These are phyloP conservation scores for Astyanax mexicanus DNA, from an alignment of 2,797 vertebrate species.

Conservation along the genomic window DNA sequence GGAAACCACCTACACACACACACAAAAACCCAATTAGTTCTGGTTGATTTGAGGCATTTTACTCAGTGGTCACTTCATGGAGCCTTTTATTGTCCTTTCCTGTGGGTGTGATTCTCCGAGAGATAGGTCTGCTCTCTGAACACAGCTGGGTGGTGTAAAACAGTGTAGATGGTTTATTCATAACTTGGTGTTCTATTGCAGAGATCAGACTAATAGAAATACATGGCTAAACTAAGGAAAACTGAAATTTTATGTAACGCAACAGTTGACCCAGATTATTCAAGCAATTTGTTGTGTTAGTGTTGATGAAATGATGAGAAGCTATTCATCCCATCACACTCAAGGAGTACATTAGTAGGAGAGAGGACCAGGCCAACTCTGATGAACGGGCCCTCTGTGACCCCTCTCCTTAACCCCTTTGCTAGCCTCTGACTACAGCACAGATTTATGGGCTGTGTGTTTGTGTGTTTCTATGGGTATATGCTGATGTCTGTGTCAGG, in stretches of 20 bases:
- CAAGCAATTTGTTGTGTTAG: slow-evolving; percentile 25
- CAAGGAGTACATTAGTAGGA: slow-evolving; percentile 64
- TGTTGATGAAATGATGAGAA: slow-evolving; percentile 61
- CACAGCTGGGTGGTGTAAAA: not conserved
- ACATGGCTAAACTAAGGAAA: not conserved
- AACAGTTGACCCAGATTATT: slow-evolving; percentile 9
- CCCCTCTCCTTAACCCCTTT: slow-evolving; percentile 66
- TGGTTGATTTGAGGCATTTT: not conserved
- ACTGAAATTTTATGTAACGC: not conserved
- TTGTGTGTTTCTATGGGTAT: slow-evolving; percentile 36
- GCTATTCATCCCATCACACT: slow-evolving; percentile 71
- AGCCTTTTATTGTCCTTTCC: slow-evolving; percentile 7
- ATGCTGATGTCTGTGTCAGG: slow-evolving; percentile 55
- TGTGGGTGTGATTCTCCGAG: not conserved
- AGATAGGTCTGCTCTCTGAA: slow-evolving; percentile 12
- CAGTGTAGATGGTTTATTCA: not conserved
- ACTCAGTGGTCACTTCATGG: not conserved
- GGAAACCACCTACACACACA: not conserved
- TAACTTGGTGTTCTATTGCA: not conserved
- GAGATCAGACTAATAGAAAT: not conserved
- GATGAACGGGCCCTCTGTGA: slow-evolving; percentile 72
- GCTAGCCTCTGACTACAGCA: slow-evolving; percentile 49
- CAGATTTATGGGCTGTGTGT: slow-evolving; percentile 74
- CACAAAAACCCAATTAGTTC: not conserved
- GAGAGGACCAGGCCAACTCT: slow-evolving; percentile 66